Evolutionary conservation across 2,888 invertebrate genomes (phyloP), one percentile per base, ranked within the genome.

Genomic region (Bombylius major): DNA sequence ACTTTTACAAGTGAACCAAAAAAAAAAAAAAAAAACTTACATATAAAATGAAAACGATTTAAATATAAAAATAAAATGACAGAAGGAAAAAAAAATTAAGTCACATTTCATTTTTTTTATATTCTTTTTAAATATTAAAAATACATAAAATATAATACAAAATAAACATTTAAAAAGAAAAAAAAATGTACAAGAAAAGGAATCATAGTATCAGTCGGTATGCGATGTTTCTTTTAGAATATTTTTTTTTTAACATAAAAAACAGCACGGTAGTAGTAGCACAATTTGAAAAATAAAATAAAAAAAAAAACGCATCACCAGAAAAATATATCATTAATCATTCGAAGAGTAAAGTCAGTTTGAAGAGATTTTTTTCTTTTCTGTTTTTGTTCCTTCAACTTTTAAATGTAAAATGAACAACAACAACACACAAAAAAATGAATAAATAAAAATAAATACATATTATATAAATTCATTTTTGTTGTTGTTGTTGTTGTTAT

Each of bases 271-370:
- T 50, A n/a, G 34, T 50, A 50, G 50, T 50, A 42, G 49, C 46
- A 39, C 34, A 46, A 50, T 45, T 9, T 8, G 6, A 36, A 36
- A 23, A 23, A 11, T 9, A 36, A 36, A 36, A 36, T 1, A 11
- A 11, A 11, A 42, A 11, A 42, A 11, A 11, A 4, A 42, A 42
- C 12, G 39, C 39, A 42, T 42, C 44, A 54, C 12, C 48, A 44
- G 49, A 44, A 48, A 45, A 55, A 48, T 51, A 23, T 23, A 50
- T 56, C 59, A 59, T 59, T 59, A 59, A 59, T 59, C 59, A 59
- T 59, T 48, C 33, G 23, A 2, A 23, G 45, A 47, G 45, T 36
- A 42, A 47, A 59, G 59, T 56, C 59, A 47, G 55, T 54, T 53
- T 50, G 55, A 59, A 54, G 56, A 59, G 55, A 52, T 56, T 56